Base-by-base conservation (phyloP, 2,797 vertebrate species). In the Mastacembelus armatus region DNA sequence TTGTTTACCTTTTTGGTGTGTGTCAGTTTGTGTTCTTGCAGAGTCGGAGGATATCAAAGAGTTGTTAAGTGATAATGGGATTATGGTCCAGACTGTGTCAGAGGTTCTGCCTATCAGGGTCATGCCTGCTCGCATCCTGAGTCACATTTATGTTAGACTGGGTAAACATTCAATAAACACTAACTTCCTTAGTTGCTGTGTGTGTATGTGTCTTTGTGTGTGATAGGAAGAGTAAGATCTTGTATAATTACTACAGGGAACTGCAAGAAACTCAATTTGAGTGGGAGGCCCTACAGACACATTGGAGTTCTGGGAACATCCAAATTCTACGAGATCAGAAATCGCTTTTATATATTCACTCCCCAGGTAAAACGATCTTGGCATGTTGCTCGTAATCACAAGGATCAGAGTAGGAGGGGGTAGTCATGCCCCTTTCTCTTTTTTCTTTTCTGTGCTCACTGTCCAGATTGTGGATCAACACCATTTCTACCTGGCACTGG, bases 291-390 rank as follows among this genome's bases (percentile, higher is more conserved):
- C 0, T 96, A 99, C 89, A 91, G 96, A 57, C 98, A 98, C 87
- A 99, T 99, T 3, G 97, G 98, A 16, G 96, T 99, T 56, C 89
- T 99, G 48, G 97, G 98, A 85, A 99, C 98, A 15, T 99, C 98
- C 24, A 99, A 99, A 85, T 94, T 99, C 58, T 99, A 99, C 0
- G 85, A 95, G 86, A 97, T 99, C 86, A 95, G 96, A 91, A 95
- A 97, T 84, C 94, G 94, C 35, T 94, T 93, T 81, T 99, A 97
- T 83, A 93, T 96, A 36, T 99, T 99, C 87, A 96, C 96, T 22
- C 98, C 98, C 42, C 98, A 99, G 96, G 98, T 99, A 81, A 64
- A 66, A 64, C 18, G 2, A 4, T 18, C 2, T 2, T 11, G 1
- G 58, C 7, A 56, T 38, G 10, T 10, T 30, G n/a, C 29, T 56